Evolutionary conservation across 2,113 vertebrate genomes (phyloP).

Genomic region (Thryonomys swinderianus): DNA sequence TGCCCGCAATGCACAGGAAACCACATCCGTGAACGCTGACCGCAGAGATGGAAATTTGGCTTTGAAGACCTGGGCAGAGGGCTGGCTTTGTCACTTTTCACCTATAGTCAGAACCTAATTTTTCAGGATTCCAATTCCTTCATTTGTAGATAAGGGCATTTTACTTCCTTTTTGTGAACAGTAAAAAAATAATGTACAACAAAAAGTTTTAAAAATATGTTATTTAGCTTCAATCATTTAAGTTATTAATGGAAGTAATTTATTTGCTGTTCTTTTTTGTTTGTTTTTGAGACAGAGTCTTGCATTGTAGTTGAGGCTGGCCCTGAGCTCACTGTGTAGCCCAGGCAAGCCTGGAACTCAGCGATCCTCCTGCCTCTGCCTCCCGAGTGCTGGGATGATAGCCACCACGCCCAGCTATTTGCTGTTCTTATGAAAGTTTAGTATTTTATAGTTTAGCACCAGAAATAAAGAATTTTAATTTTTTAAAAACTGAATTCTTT

Average conservation of each 20-base stretch:
- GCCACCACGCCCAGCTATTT: too few relatives aligned
- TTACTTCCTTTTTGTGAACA: background rate
- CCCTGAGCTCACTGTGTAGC: too few relatives aligned
- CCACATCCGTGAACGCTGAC: background rate
- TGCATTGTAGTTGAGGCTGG: too few relatives aligned
- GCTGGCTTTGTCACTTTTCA: background rate
- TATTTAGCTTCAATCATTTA: background rate
- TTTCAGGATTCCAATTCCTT: constrained; percentile 9
- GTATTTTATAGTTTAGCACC: background rate
- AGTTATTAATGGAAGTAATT: background rate
- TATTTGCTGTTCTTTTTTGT: constrained; percentile 12
- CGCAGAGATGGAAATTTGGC: background rate
- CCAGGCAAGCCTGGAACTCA: too few relatives aligned
- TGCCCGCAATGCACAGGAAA: background rate
- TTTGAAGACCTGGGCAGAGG: background rate
- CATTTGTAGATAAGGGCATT: background rate
- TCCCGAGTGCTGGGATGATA: too few relatives aligned
- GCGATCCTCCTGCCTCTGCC: too few relatives aligned
- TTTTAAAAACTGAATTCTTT: too few relatives aligned
- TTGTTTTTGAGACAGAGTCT: too few relatives aligned
- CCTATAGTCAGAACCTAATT: background rate
- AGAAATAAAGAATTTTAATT: constrained; percentile 3
- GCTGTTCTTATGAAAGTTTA: background rate
- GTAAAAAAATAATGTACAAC: background rate
- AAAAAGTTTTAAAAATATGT: background rate